These are phyloP conservation scores for Zaprionus ghesquierei DNA, from an alignment of 1,140 invertebrate genomes.

Conservation along the genomic window DNA sequence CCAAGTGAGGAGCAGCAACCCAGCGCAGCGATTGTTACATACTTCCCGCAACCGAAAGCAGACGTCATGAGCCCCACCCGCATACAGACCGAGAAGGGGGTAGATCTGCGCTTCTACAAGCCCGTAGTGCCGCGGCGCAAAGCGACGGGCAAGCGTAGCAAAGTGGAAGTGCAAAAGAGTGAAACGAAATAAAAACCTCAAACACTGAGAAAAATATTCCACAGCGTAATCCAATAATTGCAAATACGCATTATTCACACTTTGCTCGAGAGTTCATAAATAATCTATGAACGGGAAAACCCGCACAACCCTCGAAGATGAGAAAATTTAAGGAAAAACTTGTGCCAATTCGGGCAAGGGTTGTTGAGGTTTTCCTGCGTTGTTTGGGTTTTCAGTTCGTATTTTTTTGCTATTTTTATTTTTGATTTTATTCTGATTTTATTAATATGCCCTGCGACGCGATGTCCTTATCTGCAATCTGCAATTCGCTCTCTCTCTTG, in stretches of 20 bases:
- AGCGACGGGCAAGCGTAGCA: too few relatives aligned
- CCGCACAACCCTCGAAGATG: conserved; percentile 15
- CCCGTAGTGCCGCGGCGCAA: too few relatives aligned
- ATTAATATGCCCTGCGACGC: neutral
- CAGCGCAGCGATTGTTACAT: too few relatives aligned
- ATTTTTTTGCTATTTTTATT: neutral
- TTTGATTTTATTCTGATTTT: neutral
- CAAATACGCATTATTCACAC: conserved; percentile 48
- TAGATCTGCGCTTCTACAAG: too few relatives aligned
- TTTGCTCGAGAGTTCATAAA: conserved; percentile 30
- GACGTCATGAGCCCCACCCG: too few relatives aligned
- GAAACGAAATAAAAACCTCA: neutral
- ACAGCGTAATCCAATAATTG: conserved; percentile 45
- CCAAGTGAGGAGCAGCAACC: too few relatives aligned
- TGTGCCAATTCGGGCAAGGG: neutral
- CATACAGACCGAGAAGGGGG: too few relatives aligned
- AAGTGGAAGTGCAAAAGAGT: too few relatives aligned
- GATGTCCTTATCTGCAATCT: neutral
- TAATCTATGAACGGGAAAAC: conserved; percentile 38
- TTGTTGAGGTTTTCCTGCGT: neutral
- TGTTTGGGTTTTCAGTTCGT: neutral
- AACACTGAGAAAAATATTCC: conserved; percentile 1
- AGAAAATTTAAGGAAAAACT: neutral
- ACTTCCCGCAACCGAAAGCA: too few relatives aligned
- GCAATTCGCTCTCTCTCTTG: neutral